phyloP scores from a whole-genome alignment of 2,113 vertebrate genomes.

The Saimiri boliviensis region DNA sequence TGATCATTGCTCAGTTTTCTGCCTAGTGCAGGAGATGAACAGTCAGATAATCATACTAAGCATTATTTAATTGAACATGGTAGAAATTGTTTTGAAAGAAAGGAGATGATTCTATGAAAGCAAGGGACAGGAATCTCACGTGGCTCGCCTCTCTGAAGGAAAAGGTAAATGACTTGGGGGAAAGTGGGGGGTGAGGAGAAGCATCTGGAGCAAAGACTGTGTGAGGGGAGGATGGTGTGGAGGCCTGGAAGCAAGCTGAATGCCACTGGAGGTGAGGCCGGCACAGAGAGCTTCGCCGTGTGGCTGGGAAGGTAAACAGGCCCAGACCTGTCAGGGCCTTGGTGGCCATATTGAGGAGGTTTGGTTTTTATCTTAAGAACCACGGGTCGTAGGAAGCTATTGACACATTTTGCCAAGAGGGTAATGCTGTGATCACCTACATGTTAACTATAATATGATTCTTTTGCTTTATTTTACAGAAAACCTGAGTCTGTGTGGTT shows the following conservation, averaged over 20 bases:
- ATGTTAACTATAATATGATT: background rate
- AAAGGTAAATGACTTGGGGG: no score
- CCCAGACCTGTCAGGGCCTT: background rate
- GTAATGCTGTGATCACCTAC: background rate
- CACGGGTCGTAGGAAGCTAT: background rate
- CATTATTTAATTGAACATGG: no score
- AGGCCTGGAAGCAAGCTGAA: no score
- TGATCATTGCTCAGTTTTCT: background rate
- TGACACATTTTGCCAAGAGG: background rate
- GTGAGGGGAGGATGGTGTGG: no score
- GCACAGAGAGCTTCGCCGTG: no score
- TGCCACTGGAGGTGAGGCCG: background rate
- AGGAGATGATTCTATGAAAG: background rate
- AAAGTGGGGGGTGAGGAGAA: no score
- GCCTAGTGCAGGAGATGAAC: background rate
- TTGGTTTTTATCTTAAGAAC: background rate
- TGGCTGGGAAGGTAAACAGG: background rate
- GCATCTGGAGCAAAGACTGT: no score
- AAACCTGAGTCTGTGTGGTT: background rate
- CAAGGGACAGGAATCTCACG: background rate
- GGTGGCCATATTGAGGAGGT: background rate
- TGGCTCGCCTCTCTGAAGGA: no score
- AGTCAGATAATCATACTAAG: accelerated
- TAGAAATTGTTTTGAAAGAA: background rate
- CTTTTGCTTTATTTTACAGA: background rate